phyloP scores from a whole-genome alignment of 1,140 invertebrate genomes.

The Aphaenogaster ashmeadi region DNA sequence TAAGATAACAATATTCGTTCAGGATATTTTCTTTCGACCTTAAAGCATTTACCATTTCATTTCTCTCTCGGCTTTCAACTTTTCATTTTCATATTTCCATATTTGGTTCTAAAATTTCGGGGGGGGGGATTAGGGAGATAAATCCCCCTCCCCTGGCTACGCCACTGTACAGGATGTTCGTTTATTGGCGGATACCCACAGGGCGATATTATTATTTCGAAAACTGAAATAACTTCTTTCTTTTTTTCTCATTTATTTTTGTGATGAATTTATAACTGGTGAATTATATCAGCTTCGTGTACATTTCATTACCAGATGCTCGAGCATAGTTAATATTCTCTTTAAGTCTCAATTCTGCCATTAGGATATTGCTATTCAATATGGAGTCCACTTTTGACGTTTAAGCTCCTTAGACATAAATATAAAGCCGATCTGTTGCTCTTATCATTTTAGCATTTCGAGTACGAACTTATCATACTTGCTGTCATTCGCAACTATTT shows the following conservation, averaged over 20 bases:
- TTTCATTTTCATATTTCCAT: too few relatives aligned
- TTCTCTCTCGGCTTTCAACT: too few relatives aligned
- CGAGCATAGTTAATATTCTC: constrained; percentile 13
- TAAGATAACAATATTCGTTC: too few relatives aligned
- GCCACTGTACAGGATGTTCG: background rate
- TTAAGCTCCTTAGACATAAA: constrained; percentile 29
- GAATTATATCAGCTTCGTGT: background rate
- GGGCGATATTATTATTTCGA: background rate
- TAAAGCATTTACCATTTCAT: too few relatives aligned
- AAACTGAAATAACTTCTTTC: background rate
- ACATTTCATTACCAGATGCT: background rate
- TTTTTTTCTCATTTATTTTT: background rate
- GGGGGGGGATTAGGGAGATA: too few relatives aligned
- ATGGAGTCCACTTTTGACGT: background rate
- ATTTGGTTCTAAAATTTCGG: too few relatives aligned
- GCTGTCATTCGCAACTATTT: background rate
- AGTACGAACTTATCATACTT: background rate
- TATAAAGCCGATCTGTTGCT: constrained; percentile 12
- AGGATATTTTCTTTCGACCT: too few relatives aligned
- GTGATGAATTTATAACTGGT: background rate
- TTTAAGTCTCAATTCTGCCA: constrained; percentile 17
- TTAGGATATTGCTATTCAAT: constrained; percentile 14
- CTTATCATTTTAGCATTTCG: background rate
- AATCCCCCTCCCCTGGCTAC: too few relatives aligned
- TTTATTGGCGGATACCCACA: background rate